Conservation (phyloP, 1,140 invertebrate genomes). For the Lordiphosa clarofinis region DNA sequence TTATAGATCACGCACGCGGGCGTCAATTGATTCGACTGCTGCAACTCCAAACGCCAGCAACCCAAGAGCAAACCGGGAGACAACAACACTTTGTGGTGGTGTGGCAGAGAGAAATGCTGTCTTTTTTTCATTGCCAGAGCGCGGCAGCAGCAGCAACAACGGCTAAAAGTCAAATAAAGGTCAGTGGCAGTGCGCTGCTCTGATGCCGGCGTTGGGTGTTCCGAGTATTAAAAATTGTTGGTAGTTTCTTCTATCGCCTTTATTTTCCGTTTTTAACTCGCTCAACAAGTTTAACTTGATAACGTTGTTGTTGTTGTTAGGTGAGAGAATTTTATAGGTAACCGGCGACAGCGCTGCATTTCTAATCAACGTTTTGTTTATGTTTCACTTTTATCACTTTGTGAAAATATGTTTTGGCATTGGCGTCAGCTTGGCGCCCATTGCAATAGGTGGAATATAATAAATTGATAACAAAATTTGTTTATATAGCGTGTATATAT, state of each 20-base stretch:
- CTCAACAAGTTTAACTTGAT: constrained; percentile 70
- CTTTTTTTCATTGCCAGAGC: constrained; percentile 62
- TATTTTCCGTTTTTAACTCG: constrained; percentile 42
- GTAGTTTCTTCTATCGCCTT: constrained; percentile 54
- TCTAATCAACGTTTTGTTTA: constrained; percentile 70
- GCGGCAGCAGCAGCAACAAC: constrained; percentile 23
- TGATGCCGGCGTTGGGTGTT: constrained; percentile 32
- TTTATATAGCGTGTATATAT: constrained; percentile 14
- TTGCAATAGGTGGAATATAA: constrained; percentile 24
- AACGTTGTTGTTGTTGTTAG: constrained; percentile 30
- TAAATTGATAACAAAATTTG: constrained; percentile 52
- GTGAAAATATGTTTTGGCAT: constrained; percentile 32
- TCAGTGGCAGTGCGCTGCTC: constrained; percentile 58
- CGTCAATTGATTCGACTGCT: constrained; percentile 15
- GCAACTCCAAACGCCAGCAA: constrained; percentile 23
- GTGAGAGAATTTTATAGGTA: constrained; percentile 14
- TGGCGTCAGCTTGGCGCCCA: constrained; percentile 48
- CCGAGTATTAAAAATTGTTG: constrained; percentile 62
- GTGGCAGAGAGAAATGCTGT: constrained; percentile 60
- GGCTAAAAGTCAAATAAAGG: constrained; percentile 75
- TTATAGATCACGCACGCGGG: constrained; percentile 3
- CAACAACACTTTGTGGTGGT: constrained; percentile 30
- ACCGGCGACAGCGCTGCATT: constrained; percentile 26
- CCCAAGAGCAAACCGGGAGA: background rate
- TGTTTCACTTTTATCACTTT: constrained; percentile 65